Evolutionary conservation across 2,888 invertebrate species (phyloP).

Genomic region (Synanthedon tipuliformis): DNA sequence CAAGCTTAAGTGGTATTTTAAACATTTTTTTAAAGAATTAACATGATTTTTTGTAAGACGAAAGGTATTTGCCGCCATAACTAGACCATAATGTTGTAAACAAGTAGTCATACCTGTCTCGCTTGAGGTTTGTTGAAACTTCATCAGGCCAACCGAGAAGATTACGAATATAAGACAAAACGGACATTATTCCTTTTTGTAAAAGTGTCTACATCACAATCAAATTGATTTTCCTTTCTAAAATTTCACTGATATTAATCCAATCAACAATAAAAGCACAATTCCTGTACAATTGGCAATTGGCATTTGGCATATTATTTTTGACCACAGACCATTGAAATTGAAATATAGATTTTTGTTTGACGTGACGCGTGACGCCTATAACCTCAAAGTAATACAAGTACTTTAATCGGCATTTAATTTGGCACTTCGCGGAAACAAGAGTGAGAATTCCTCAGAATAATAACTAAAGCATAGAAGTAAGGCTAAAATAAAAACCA

Average conservation of each 20-base stretch:
- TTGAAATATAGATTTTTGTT: no score
- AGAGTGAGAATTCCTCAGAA: no score
- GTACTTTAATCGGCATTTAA: no score
- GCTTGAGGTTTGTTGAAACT: constrained; percentile 48
- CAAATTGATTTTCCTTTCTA: not conserved
- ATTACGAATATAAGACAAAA: constrained; percentile 52
- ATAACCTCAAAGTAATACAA: no score
- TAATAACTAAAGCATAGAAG: no score
- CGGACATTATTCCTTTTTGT: constrained; percentile 47
- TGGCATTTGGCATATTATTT: not conserved
- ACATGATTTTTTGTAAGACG: not conserved
- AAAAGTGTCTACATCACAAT: not conserved
- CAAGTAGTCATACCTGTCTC: constrained; percentile 64
- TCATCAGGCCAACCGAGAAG: constrained; percentile 49
- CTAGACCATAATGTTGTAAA: constrained; percentile 48
- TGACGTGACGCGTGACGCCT: no score
- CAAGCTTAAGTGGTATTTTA: constrained; percentile 43
- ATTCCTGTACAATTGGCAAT: not conserved
- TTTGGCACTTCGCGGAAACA: no score
- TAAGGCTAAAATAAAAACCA: no score
- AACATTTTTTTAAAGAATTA: constrained; percentile 22
- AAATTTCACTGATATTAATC: not conserved
- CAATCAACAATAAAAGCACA: not conserved
- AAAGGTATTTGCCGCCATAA: constrained; percentile 63
- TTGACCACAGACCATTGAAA: no score